A percentile compares a stretch with the other conserved stretches of the same genome.
These are phyloP conservation scores for Zaprionus davidi DNA, from an alignment of 1,140 invertebrate genomes.

Conservation along the genomic window DNA sequence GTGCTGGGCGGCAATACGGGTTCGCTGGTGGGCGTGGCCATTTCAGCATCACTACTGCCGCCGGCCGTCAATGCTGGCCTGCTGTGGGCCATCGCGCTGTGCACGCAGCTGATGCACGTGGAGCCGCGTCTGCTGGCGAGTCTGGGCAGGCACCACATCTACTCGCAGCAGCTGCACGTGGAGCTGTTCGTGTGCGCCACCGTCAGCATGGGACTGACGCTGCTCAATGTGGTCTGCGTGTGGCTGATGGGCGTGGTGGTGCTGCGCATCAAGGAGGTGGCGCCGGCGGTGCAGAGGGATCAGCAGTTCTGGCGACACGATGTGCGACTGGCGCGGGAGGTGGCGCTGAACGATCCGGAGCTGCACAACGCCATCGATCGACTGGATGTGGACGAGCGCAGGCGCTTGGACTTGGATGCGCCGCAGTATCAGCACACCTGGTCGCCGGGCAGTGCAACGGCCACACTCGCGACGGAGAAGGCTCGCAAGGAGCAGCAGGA, in stretches of 20 bases:
- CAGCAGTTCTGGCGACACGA: slow-evolving; percentile 88
- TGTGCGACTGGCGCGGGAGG: slow-evolving; percentile 86
- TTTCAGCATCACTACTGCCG: slow-evolving; percentile 91
- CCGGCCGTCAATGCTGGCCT: slow-evolving; percentile 91
- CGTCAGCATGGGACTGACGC: slow-evolving; percentile 88
- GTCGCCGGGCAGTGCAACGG: slow-evolving; percentile 35
- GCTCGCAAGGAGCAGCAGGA: background rate
- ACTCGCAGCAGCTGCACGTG: slow-evolving; percentile 85
- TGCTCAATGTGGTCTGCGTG: slow-evolving; percentile 90
- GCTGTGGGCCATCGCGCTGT: slow-evolving; percentile 87
- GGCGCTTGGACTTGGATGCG: slow-evolving; percentile 29
- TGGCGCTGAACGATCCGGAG: slow-evolving; percentile 54
- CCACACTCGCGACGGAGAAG: too few species aligned
- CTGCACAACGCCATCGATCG: slow-evolving; percentile 66
- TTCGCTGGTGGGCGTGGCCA: slow-evolving; percentile 91
- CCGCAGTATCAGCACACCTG: slow-evolving; percentile 52
- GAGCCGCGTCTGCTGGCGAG: slow-evolving; percentile 61
- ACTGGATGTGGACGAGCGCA: slow-evolving; percentile 38
- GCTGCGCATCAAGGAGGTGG: slow-evolving; percentile 91
- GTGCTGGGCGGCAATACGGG: slow-evolving; percentile 89
- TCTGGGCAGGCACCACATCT: slow-evolving; percentile 79
- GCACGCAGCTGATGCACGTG: slow-evolving; percentile 80
- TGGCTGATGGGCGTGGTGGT: slow-evolving; percentile 88
- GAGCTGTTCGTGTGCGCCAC: slow-evolving; percentile 87
- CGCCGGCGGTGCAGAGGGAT: slow-evolving; percentile 84